These are phyloP conservation scores for Elymnias hypermnestra DNA, from an alignment of 1,140 invertebrate species.

Conservation along the genomic window DNA sequence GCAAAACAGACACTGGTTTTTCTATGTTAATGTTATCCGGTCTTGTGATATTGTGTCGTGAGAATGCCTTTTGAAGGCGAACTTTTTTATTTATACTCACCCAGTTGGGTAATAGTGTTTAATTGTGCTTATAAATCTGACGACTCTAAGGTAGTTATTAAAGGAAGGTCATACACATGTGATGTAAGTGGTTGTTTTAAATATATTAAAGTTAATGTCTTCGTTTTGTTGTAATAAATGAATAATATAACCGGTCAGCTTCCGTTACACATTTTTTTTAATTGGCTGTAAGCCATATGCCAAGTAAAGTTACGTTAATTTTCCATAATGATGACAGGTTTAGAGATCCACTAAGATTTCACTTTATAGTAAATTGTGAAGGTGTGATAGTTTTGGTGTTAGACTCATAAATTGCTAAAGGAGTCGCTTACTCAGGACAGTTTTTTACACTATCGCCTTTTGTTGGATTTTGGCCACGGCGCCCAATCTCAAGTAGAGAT, in stretches of 20 bases:
- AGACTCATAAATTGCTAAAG: too few relatives aligned
- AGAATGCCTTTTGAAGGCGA: slow-evolving; percentile 4
- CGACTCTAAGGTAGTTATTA: slow-evolving; percentile 4
- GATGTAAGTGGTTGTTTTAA: slow-evolving; percentile 5
- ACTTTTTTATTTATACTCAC: slow-evolving; percentile 2
- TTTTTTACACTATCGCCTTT: too few relatives aligned
- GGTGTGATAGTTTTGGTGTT: too few relatives aligned
- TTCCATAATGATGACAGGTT: neutral
- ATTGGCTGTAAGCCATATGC: neutral
- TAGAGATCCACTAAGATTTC: too few relatives aligned
- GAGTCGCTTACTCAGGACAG: too few relatives aligned
- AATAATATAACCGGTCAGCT: slow-evolving; percentile 1
- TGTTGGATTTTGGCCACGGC: too few relatives aligned
- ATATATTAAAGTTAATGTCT: slow-evolving; percentile 1
- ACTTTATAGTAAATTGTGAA: too few relatives aligned
- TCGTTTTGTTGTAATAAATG: slow-evolving; percentile 1
- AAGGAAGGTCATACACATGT: neutral
- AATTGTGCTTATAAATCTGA: slow-evolving; percentile 6
- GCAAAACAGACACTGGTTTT: slow-evolving; percentile 7
- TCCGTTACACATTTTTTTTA: slow-evolving; percentile 1
- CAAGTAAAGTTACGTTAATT: neutral
- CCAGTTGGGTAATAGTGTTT: slow-evolving; percentile 4
- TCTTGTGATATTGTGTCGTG: slow-evolving; percentile 8
- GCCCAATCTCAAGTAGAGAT: too few relatives aligned
- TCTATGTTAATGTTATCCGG: slow-evolving; percentile 8